Base-by-base conservation (phyloP, 2,113 vertebrate species). In the Reinhardtius hippoglossoides region DNA sequence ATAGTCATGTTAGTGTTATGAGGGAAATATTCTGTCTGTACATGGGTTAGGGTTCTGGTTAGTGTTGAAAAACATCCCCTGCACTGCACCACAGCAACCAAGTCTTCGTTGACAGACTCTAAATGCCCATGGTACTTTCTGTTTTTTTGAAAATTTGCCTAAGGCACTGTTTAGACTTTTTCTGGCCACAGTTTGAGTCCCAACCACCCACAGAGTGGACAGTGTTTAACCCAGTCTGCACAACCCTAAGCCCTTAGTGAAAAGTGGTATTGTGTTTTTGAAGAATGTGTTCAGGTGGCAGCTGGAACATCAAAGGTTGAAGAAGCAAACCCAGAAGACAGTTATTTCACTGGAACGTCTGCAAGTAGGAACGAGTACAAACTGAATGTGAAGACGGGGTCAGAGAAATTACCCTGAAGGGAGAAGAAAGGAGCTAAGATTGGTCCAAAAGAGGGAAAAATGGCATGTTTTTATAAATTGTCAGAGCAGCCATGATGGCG, bases 11-110 rank as follows among this genome's bases (percentile, higher is more conserved):
- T 60, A 78, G 66, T 72, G 76, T 67, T 84, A 58, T 52, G 56
- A 67, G 61, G 68, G 79, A 79, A 84, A 83, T 60, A 78, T 69
- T 81, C 58, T 89, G 87, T 89, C 86, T 86, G 63, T 79, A 59
- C 71, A 81, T 81, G 69, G 70, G 78, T 82, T 68, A 75, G 63
- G 54, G 54, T 67, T 88, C 67, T 73, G 78, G 72, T 78, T 67
- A 65, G 68, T 58, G 89, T 64, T 85, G 84, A 88, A 88, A 83
- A 84, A 76, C 70, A 77, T 81, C 50, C 59, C 75, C 23, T 62
- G 62, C n/a, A 24, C 80, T 69, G 72, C 46, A 84, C 76, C 88
- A 71, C 85, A 82, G 81, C 69, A 72, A 67, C 70, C 74, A 9
- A 76, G 71, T 62, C 65, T 75, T 85, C 37, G 60, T 77, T 85